A percentile compares a stretch with the other conserved stretches of the same genome.
Evolutionary conservation across 1,140 invertebrate species (phyloP).

Genomic region (Brachionus plicatilis): DNA sequence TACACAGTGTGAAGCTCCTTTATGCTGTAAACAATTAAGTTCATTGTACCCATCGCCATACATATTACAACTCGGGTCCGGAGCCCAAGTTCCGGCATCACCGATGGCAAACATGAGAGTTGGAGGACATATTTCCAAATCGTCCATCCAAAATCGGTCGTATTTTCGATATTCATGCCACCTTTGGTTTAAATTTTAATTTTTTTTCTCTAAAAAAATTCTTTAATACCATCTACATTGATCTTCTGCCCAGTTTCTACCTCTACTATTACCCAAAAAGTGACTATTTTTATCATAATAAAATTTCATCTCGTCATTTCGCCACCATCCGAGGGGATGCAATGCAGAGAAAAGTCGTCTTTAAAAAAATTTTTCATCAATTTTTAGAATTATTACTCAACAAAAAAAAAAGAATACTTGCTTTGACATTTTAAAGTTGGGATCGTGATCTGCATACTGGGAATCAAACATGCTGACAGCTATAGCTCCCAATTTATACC

Average conservation of each 20-base stretch:
- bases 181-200: neutral
- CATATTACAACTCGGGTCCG: constrained; percentile 72
- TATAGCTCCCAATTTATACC: constrained; percentile 36
- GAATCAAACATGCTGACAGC: constrained; percentile 40
- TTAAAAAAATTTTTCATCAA: neutral
- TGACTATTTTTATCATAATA: constrained; percentile 39
- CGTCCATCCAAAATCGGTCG: constrained; percentile 44
- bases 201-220: neutral
- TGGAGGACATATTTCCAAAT: constrained; percentile 75
- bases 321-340: constrained; percentile 35
- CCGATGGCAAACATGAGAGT: constrained; percentile 77
- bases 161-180: constrained; percentile 38
- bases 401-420: neutral
- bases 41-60: constrained; percentile 74
- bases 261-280: constrained; percentile 31
- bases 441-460: neutral
- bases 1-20: constrained; percentile 77
- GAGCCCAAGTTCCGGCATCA: constrained; percentile 83
- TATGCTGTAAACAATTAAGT: constrained; percentile 79
- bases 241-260: constrained; percentile 37
- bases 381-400: neutral
- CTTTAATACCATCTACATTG: constrained; percentile 39
- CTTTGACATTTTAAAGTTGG: constrained; percentile 34
- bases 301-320: constrained; percentile 41
- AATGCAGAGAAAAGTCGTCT: constrained; percentile 27